phyloP scores from a whole-genome alignment of 1,140 invertebrate genomes.

The Achroia grisella region DNA sequence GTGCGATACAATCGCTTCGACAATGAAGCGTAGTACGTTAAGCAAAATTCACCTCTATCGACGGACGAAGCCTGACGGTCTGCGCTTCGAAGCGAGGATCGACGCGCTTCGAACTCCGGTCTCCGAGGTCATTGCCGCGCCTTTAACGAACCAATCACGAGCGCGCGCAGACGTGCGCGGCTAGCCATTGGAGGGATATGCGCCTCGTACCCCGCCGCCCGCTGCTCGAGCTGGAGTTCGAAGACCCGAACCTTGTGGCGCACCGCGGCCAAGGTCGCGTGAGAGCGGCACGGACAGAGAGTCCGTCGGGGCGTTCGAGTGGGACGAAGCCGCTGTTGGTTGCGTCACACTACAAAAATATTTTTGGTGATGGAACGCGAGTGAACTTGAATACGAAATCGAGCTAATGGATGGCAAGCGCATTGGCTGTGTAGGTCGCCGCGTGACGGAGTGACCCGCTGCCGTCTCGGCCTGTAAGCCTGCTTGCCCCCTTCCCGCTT shows the following conservation, averaged over 20 bases:
- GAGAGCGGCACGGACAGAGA: slow-evolving; percentile 55
- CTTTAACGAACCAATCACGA: slow-evolving; percentile 55
- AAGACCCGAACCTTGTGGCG: slow-evolving; percentile 74
- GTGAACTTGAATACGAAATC: slow-evolving; percentile 71
- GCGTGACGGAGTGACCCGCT: slow-evolving; percentile 66
- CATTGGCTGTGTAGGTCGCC: slow-evolving; percentile 49
- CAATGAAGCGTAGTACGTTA: slow-evolving; percentile 26
- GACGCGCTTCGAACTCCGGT: slow-evolving; percentile 71
- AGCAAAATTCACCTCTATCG: slow-evolving; percentile 57
- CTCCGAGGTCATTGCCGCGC: slow-evolving; percentile 74
- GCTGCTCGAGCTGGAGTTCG: slow-evolving; percentile 58
- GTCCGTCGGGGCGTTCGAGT: slow-evolving; percentile 43
- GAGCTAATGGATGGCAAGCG: slow-evolving; percentile 65
- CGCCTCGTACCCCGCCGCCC: slow-evolving; percentile 41
- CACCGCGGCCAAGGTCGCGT: slow-evolving; percentile 72
- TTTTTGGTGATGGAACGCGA: slow-evolving; percentile 71
- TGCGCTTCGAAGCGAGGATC: slow-evolving; percentile 59
- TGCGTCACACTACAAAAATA: slow-evolving; percentile 72
- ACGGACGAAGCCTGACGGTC: slow-evolving; percentile 44
- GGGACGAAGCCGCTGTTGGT: slow-evolving; percentile 50
- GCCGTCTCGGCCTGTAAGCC: slow-evolving; percentile 41
- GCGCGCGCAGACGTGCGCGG: slow-evolving; percentile 51
- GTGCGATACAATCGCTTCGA: slow-evolving; percentile 66
- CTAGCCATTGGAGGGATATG: slow-evolving; percentile 51
- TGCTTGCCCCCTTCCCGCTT: slow-evolving; percentile 27